Base-by-base conservation (phyloP, 2,888 invertebrate genomes). In the Lysandra bellargus region DNA sequence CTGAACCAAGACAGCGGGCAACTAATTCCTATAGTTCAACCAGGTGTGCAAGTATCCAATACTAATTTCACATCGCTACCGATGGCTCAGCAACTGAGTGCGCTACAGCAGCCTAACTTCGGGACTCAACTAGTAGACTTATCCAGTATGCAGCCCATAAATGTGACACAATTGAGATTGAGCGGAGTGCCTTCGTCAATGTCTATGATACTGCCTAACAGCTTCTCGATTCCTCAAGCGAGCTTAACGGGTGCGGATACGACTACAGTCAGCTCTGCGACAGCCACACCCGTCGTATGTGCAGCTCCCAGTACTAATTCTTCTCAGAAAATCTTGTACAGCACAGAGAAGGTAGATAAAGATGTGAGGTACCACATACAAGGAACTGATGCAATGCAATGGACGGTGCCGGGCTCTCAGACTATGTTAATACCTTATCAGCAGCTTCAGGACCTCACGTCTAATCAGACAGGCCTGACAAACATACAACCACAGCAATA, bases 351-450 rank as follows among this genome's bases (percentile, higher is more conserved):
- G 82, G 90, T 90, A 6, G 94, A 94, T 81, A 94, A 94, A 81
- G 94, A 94, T 73, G 85, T 94, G 4, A 94, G 93, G 82, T 94
- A 94, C 80, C 93, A 94, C 76, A 91, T 94, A 80, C 94, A 94
- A 87, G 93, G 94, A 2, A 85, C 89, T 23, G 94, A 94, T 53
- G 90, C 90, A 0, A 89, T 94, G 82, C 94, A 94, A 82, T 94
- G 94, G 94, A 87, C 92, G 0, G 86, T 94, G 80, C 94, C 94
- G 0, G 93, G 93, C 0, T 92, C 93, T 0, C 94, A 94, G 82
- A 94, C 94, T 9, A 94, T 94, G 94, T 83, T 94, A 80, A 94
- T 94, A 81, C 94, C 94, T 3, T 94, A 94, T 80, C 94, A 94
- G 82, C 94, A 94, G 81, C 83, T 94, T 3, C 94, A 94, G 81